Evolutionary conservation across 2,888 invertebrate species (phyloP).

Genomic region (Gastrophysa polygoni): DNA sequence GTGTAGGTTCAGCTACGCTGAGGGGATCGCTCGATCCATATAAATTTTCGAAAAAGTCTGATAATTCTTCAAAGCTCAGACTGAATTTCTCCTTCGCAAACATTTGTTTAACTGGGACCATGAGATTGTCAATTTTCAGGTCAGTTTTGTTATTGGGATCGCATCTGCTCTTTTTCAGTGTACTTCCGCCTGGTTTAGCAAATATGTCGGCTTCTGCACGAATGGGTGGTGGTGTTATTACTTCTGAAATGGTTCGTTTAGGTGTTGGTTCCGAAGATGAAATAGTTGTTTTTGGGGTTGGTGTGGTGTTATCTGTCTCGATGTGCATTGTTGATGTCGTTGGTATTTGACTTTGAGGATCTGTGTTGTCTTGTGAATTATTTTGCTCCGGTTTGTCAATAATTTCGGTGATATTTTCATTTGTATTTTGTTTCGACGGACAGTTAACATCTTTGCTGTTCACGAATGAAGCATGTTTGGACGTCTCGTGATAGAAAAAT

Average conservation of each 20-base stretch:
- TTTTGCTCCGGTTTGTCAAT: neutral
- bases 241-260: no score
- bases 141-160: neutral
- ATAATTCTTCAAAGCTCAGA: neutral
- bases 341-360: neutral
- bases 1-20: neutral
- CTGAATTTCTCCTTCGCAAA: neutral
- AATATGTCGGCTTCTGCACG: no score
- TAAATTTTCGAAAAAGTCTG: conserved; percentile 1
- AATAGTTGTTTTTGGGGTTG: no score
- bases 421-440: conserved; percentile 31
- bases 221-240: no score
- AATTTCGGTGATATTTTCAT: neutral
- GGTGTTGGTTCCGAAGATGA: no score
- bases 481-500: conserved; percentile 31
- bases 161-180: no score
- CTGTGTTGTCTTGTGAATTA: neutral
- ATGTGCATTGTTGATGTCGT: no score
- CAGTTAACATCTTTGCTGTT: no score
- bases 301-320: no score
- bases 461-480: conserved; percentile 33
- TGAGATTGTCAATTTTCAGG: neutral
- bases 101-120: no score
- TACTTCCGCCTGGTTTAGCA: no score
- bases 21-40: conserved; percentile 1